Base-by-base conservation (phyloP, 2,113 vertebrate genomes). In the Nothoprocta perdicaria region DNA sequence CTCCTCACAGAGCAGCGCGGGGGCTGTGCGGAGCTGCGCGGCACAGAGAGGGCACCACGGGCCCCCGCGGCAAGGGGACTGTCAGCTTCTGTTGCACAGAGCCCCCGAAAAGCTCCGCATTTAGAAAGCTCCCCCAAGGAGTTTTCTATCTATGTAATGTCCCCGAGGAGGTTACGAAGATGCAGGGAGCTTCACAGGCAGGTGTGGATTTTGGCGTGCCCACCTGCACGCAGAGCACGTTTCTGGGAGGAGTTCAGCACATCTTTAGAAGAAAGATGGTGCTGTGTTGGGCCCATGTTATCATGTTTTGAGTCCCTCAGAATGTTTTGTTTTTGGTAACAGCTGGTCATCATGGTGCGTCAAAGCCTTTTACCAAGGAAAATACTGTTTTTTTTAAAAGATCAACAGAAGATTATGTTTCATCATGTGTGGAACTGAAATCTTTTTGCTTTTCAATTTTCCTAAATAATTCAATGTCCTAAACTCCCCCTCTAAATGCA, bases 361-460 rank as follows among this genome's bases (percentile, higher is more conserved):
- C 10, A 82, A 57, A 81, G 71, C 71, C 27, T 75, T 84, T 52
- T 29, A 57, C 7, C 13, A 12, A 3, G 8, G 14, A 82, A 83
- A 62, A 53, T 7, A 29, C 2, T 33, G 29, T 6, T 9, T 65
- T 43, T 58, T 33, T 1, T 22, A 23, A 46, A 33, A 60, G 62
- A 33, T 16, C 41, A 74, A 9, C 14, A 81, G 6, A 84, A 62
- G 10, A 2, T 31, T 33, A 9, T 12, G 9, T 9, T 45, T 10
- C 9, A 7, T 62, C 14, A 48, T 52, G 27, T 45, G 26, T 14
- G 31, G 7, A 67, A 88, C 31, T 7, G n/a, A 90, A 92, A 84
- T 68, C 14, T 16, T 79, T 76, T 57, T 81, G 41, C 60, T 95
- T 85, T 89, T 9, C 66, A 77, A 22, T 71, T 86, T 61, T 24